Percentiles rank a stretch among this genome's conserved stretches.
Evolutionary conservation across 2,113 vertebrate species (phyloP).

Genomic region (Copsychus sechellarum): DNA sequence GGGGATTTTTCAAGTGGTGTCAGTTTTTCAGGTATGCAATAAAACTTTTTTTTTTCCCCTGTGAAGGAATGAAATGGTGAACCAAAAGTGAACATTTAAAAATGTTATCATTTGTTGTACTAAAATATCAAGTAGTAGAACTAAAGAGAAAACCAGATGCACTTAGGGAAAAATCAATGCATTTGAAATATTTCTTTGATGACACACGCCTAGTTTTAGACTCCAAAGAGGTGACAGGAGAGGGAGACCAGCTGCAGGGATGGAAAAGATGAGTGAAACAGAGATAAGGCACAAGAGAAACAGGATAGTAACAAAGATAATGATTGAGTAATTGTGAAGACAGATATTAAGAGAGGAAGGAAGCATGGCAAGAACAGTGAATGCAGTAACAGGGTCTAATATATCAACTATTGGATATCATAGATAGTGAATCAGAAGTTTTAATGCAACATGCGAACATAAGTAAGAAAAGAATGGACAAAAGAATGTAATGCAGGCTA

Average conservation of each 20-base stretch:
- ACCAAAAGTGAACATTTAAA: background rate
- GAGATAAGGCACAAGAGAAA: constrained; percentile 36
- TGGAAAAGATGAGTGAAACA: constrained; percentile 39
- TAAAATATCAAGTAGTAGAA: constrained; percentile 40
- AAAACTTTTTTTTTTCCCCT: background rate
- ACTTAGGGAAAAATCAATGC: constrained; percentile 27
- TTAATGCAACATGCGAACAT: background rate
- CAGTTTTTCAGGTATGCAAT: background rate
- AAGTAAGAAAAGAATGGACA: background rate
- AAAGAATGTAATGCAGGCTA: background rate
- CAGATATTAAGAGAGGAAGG: constrained; percentile 34
- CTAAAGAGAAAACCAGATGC: constrained; percentile 34
- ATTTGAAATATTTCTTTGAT: constrained; percentile 15
- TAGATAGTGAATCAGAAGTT: background rate
- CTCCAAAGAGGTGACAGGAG: constrained; percentile 7
- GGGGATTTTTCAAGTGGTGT: background rate
- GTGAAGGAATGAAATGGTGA: background rate
- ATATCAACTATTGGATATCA: background rate
- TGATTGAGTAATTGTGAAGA: constrained; percentile 27
- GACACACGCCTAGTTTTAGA: constrained; percentile 22
- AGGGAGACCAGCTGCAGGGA: constrained; percentile 7
- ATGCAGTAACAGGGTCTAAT: background rate
- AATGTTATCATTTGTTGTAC: background rate
- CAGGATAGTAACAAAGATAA: constrained; percentile 32
- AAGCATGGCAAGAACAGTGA: constrained; percentile 3